phyloP scores from a whole-genome alignment of 2,888 invertebrate species.

The Meganola albula region DNA sequence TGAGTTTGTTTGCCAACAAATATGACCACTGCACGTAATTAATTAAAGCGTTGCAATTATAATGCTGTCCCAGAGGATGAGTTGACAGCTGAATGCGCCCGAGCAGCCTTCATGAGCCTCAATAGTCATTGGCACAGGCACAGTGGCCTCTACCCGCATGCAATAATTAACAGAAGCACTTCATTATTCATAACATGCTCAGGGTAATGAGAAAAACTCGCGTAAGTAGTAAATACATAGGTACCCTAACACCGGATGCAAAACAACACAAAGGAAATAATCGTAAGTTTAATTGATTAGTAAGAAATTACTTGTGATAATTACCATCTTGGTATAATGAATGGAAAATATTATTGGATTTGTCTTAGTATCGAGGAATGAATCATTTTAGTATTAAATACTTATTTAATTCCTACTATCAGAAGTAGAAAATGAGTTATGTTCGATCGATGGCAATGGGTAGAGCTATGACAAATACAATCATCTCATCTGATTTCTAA shows the following conservation, averaged over 20 bases:
- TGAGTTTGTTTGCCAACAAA: no score
- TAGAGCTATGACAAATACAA: conserved; percentile 8
- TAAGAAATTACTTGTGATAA: conserved; percentile 20
- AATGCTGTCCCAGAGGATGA: conserved; percentile 38
- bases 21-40: no score
- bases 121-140: conserved; percentile 31
- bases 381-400: conserved; percentile 24
- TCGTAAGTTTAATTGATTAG: conserved; percentile 20
- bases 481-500: conserved; percentile 20
- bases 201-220: conserved; percentile 27
- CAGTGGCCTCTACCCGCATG: conserved; percentile 37
- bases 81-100: conserved; percentile 24
- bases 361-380: conserved; percentile 13
- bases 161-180: conserved; percentile 32
- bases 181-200: conserved; percentile 32
- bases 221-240: conserved; percentile 20
- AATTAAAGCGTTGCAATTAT: no score
- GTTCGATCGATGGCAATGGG: background rate
- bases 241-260: conserved; percentile 26
- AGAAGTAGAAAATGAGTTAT: conserved; percentile 12
- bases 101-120: conserved; percentile 42
- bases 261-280: conserved; percentile 28
- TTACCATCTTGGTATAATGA: conserved; percentile 29
- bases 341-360: conserved; percentile 37
- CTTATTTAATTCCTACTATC: conserved; percentile 16